Base-by-base conservation (phyloP, 37 sponge, comb jelly and placozoan genomes). In the Axinella damicornis region DNA sequence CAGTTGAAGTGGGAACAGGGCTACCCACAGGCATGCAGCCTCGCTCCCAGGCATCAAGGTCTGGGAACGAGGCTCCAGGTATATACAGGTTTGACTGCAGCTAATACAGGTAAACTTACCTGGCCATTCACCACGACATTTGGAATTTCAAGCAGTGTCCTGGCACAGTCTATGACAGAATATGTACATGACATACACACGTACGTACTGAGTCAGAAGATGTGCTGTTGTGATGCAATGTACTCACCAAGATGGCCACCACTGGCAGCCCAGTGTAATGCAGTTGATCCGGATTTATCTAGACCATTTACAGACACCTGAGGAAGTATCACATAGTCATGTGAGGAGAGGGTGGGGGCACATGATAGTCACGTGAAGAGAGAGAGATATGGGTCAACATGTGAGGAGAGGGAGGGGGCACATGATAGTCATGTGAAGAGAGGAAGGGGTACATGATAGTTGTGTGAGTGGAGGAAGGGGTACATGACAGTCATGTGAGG, bases 201-300 rank as follows among this genome's bases (percentile, higher is more conserved):
- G n/a, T n/a, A n/a, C n/a, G n/a, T n/a, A n/a, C n/a, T n/a, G n/a
- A n/a, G n/a, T n/a, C n/a, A n/a, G n/a, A n/a, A n/a, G n/a, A n/a
- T n/a, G n/a, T n/a, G n/a, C n/a, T n/a, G n/a, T n/a, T n/a, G n/a
- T n/a, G n/a, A n/a, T n/a, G n/a, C n/a, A n/a, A 14, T 11, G 41
- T 38, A 41, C 81, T n/a, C 63, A 89, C 96, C 98, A 68, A 60
- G 36, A 68, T 93, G 95, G 22, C 99, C 99, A 18, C 95, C 96
- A 63, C 90, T 88, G 21, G 99, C 96, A 22, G 96, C 99, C 99
- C 99, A 98, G 89, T 98, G 99, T 21, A 98, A 79, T 0, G 99
- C 86, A 34, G 99, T 98, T n/a, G 96, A 98, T 6, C 99, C 99
- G 0, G 99, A 93, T 77, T 98, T 96, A 83, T 98, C 99, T 80